Evolutionary conservation across 1,140 invertebrate species (phyloP).

Genomic region (Brachionus rubens): DNA sequence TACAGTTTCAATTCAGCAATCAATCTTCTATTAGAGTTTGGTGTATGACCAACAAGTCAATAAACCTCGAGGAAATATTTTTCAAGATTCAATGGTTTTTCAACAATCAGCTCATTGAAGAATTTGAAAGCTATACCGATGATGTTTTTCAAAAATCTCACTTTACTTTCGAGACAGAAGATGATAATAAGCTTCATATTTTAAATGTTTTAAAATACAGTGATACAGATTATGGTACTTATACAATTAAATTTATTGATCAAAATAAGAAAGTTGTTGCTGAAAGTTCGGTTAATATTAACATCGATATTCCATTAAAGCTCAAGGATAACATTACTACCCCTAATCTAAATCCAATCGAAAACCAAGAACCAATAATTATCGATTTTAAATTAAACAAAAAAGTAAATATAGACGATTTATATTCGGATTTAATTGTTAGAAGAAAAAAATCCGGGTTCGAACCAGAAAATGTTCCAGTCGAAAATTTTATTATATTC

Average conservation of each 20-base stretch:
- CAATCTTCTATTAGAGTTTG: background rate
- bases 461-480: background rate
- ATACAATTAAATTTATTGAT: slow-evolving; percentile 2
- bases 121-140: background rate
- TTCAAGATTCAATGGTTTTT: background rate
- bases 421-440: background rate
- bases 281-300: background rate
- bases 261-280: background rate
- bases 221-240: background rate
- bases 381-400: slow-evolving; percentile 3
- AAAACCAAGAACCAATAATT: background rate
- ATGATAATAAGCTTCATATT: background rate
- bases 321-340: background rate
- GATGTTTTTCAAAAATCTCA: background rate
- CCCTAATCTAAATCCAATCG: background rate
- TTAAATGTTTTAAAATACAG: background rate
- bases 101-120: background rate
- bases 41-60: slow-evolving; percentile 22
- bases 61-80: background rate
- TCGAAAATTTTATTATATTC: background rate
- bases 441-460: background rate
- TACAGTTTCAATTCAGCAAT: background rate
- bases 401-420: background rate
- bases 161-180: background rate
- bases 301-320: background rate